Conservation (phyloP, 2,888 invertebrate species). For the Watsonalla binaria region DNA sequence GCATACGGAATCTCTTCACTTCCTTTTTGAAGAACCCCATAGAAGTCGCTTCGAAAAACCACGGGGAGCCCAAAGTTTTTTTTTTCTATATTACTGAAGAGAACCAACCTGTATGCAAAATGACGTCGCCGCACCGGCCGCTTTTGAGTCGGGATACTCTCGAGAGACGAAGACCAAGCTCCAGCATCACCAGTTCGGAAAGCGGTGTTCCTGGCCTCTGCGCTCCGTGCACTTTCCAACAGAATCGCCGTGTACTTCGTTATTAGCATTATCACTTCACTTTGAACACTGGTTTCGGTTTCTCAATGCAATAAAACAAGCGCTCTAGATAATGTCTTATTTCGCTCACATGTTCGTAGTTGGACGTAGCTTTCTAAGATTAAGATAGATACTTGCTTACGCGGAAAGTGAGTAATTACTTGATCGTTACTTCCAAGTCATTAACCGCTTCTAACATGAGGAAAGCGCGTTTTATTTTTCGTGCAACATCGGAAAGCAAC, state of each 20-base stretch:
- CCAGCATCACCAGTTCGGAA: conserved; percentile 31
- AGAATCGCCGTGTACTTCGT: conserved; percentile 84
- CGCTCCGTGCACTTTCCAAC: conserved; percentile 80
- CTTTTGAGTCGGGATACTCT: conserved; percentile 44
- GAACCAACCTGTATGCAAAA: conserved; percentile 55
- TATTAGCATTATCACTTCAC: conserved; percentile 77
- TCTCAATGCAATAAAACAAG: neutral
- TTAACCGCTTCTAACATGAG: neutral
- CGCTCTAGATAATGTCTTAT: neutral
- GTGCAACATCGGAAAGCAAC: conserved; percentile 34
- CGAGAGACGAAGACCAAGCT: conserved; percentile 54
- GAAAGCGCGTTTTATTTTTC: neutral
- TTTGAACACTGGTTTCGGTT: conserved; percentile 16
- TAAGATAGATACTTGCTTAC: too few relatives aligned
- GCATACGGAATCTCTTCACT: too few relatives aligned
- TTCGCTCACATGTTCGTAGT: neutral
- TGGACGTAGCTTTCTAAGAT: too few relatives aligned
- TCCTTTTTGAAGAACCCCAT: too few relatives aligned
- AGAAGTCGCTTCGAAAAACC: too few relatives aligned
- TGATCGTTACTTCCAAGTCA: too few relatives aligned
- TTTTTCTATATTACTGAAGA: neutral
- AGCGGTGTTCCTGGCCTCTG: conserved; percentile 58
- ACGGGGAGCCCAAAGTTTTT: too few relatives aligned
- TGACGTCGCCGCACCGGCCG: conserved; percentile 50
- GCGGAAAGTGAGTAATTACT: neutral